Percentiles rank a stretch among this genome's conserved stretches.
Conservation (phyloP, 2,113 vertebrate genomes). For the Melanotaenia duboulayi region DNA sequence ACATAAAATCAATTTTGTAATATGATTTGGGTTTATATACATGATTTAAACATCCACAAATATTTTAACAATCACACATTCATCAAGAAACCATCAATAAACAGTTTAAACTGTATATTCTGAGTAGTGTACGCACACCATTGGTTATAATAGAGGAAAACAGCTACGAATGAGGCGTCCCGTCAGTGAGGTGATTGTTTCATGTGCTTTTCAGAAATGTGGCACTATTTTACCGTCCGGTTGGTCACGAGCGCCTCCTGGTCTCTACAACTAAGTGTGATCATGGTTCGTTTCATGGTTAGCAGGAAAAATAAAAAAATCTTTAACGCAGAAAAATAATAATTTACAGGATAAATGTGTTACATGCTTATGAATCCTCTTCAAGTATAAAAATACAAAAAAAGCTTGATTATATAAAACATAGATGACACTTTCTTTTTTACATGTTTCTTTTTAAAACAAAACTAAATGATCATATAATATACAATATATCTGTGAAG, state of each 20-base stretch:
- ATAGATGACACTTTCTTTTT: conserved; percentile 79
- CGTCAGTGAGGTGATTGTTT: conserved; percentile 31
- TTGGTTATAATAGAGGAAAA: conserved; percentile 70
- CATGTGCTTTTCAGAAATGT: conserved; percentile 61
- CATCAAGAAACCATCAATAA: conserved; percentile 70
- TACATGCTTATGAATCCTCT: conserved; percentile 71
- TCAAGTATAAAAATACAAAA: conserved; percentile 85
- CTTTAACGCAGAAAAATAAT: conserved; percentile 71
- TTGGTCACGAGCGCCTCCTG: conserved; percentile 6
- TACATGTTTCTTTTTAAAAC: conserved; percentile 72
- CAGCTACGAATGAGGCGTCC: conserved; percentile 57
- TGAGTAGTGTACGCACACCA: conserved; percentile 51
- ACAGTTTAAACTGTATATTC: conserved; percentile 47
- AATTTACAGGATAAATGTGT: conserved; percentile 73
- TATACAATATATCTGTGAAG: conserved; percentile 68
- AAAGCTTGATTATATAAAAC: conserved; percentile 81
- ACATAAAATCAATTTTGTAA: conserved; percentile 65
- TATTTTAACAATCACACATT: conserved; percentile 74
- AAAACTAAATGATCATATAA: conserved; percentile 69
- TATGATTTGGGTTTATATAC: conserved; percentile 75
- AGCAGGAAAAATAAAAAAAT: conserved; percentile 61
- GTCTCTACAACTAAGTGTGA: conserved; percentile 24
- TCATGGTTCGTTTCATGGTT: conserved; percentile 58
- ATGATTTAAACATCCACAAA: conserved; percentile 74
- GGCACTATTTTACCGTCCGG: neutral